phyloP scores from a whole-genome alignment of 2,113 vertebrate genomes.

The Indicator indicator region DNA sequence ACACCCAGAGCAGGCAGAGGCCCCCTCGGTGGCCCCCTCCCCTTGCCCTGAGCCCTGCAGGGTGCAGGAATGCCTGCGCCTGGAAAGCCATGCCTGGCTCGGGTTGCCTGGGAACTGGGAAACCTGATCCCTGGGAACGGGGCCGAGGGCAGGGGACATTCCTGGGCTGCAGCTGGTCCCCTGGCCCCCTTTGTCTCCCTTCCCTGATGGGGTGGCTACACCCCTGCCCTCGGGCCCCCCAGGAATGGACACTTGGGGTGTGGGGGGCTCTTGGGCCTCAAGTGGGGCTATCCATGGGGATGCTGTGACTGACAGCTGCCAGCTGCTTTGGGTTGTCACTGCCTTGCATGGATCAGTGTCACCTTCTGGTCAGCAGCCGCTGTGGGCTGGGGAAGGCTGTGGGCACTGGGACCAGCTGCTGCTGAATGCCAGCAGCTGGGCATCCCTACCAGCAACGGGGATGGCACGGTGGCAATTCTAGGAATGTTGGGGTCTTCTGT shows the following conservation, averaged over 20 bases:
- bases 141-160: conserved; percentile 50
- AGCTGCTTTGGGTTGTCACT: background rate
- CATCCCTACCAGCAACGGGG: background rate
- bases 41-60: background rate
- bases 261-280: background rate
- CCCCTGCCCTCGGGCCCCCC: background rate
- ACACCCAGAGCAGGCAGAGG: background rate
- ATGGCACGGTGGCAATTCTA: background rate
- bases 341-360: rapidly evolving
- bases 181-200: conserved; percentile 38
- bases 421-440: background rate
- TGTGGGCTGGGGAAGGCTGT: background rate
- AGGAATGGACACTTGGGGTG: background rate
- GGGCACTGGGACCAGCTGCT: background rate
- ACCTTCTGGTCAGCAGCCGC: background rate
- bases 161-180: conserved; percentile 56
- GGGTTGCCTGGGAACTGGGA: conserved; percentile 68
- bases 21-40: conserved; percentile 14
- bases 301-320: background rate
- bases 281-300: background rate
- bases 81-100: conserved; percentile 14
- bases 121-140: conserved; percentile 66
- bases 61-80: conserved; percentile 55
- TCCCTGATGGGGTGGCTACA: background rate
- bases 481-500: background rate